Base-by-base conservation (phyloP, 2,888 invertebrate genomes). In the Celastrina argiolus region DNA sequence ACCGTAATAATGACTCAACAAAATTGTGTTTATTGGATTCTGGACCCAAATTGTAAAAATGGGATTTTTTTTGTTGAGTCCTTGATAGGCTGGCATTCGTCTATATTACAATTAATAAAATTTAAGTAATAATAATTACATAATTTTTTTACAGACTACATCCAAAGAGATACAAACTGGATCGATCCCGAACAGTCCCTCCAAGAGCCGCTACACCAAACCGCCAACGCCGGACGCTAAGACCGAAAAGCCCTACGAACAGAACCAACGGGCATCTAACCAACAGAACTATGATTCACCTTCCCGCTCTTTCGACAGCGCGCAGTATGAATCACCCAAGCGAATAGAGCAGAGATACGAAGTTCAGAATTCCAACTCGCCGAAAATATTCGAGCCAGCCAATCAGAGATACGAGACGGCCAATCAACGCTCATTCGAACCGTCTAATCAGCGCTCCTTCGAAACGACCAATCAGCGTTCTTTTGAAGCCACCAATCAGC, bases 341-440 rank as follows among this genome's bases (percentile, higher is more conserved):
- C 28, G 64, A 14, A 31, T 65, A 12, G 41, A 68, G 69, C 73
- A 75, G 61, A 71, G 56, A 68, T 59, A 66, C 66, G 56, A 65
- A 70, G 66, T 41, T 69, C 65, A 56, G 56, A 28, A 64, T 69
- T 68, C 72, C 67, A 71, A 66, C 16, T 64, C 28, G 18, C 63
- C 34, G 26, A 67, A 65, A 56, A 42, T 16, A 14, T 65, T 65
- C 58, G 65, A 59, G 45, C 26, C 42, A 22, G 26, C 41, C 31
- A 66, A 65, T 41, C 67, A 69, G 61, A 69, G 63, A 66, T 59
- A 61, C 39, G 67, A 67, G 7, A 10, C 66, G 14, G 18, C 65
- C 68, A 71, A 66, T 78, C 80, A 82, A 67, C 76, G 76, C 56
- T 61, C 71, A 56, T 71, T 66, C 41, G n/a, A n/a, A n/a, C n/a